Conservation (phyloP, 2,888 invertebrate genomes). For the Allolobophora icterica region DNA sequence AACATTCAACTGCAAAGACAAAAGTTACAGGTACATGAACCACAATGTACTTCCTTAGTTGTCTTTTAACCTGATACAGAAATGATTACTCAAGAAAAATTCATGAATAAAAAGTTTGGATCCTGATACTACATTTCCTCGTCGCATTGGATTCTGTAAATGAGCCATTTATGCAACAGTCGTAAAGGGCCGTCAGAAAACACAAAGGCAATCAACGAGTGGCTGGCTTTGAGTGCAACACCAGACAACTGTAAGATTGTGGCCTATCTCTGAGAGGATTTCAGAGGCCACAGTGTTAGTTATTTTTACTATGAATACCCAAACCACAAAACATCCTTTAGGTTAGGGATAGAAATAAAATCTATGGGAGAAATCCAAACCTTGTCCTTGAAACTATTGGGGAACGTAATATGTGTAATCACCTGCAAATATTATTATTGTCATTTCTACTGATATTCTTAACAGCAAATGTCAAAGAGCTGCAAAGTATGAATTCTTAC, state of each 20-base stretch:
- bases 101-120: not conserved
- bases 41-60: not conserved
- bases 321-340: too few relatives aligned
- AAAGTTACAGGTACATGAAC: too few relatives aligned
- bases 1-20: too few relatives aligned
- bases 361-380: not conserved
- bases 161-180: too few relatives aligned
- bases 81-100: not conserved
- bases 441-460: not conserved
- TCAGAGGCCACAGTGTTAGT: too few relatives aligned
- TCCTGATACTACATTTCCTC: not conserved
- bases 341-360: not conserved
- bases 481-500: conserved; percentile 36
- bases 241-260: too few relatives aligned
- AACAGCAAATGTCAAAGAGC: not conserved
- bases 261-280: too few relatives aligned
- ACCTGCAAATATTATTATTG: not conserved
- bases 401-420: not conserved
- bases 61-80: not conserved
- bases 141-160: too few relatives aligned
- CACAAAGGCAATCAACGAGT: too few relatives aligned
- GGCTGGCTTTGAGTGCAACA: too few relatives aligned
- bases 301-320: too few relatives aligned
- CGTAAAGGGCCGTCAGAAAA: too few relatives aligned
- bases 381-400: not conserved